phyloP scores from a whole-genome alignment of 2,888 invertebrate species.

The Pandemis heparana region DNA sequence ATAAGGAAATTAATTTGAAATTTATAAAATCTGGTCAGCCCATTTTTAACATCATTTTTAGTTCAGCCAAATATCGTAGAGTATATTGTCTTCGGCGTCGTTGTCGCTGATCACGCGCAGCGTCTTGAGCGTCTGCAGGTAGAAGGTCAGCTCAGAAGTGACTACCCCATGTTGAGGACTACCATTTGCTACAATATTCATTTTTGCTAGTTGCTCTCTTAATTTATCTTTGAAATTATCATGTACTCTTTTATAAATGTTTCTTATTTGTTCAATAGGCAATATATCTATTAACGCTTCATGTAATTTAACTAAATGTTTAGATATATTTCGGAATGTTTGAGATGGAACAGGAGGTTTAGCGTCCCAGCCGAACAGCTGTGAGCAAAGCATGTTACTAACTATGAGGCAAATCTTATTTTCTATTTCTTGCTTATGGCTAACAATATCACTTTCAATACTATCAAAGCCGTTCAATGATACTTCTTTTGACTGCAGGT shows the following conservation, averaged over 20 bases:
- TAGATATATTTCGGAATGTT: constrained; percentile 93
- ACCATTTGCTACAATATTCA: constrained; percentile 97
- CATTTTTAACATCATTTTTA: constrained; percentile 55
- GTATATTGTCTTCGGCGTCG: constrained; percentile 90
- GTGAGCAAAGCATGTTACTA: constrained; percentile 92
- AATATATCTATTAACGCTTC: constrained; percentile 95
- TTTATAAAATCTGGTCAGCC: not conserved
- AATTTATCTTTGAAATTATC: constrained; percentile 94
- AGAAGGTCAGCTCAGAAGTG: constrained; percentile 96
- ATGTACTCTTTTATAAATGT: constrained; percentile 92
- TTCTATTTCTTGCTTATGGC: constrained; percentile 97
- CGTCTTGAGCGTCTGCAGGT: constrained; percentile 93
- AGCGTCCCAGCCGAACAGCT: constrained; percentile 96
- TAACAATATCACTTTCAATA: constrained; percentile 92
- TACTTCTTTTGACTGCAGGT: constrained; percentile 81
- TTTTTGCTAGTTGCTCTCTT: constrained; percentile 92
- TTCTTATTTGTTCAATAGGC: constrained; percentile 91
- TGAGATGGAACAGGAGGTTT: constrained; percentile 98
- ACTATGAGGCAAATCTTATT: constrained; percentile 96
- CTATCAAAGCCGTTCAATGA: constrained; percentile 87
- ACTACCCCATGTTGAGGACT: constrained; percentile 98
- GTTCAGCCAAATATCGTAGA: constrained; percentile 94
- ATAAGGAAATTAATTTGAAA: not conserved
- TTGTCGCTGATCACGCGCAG: constrained; percentile 91
- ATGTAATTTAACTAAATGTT: constrained; percentile 95